Conservation (phyloP, 2,888 invertebrate genomes). For the Ceratothoa steindachneri region DNA sequence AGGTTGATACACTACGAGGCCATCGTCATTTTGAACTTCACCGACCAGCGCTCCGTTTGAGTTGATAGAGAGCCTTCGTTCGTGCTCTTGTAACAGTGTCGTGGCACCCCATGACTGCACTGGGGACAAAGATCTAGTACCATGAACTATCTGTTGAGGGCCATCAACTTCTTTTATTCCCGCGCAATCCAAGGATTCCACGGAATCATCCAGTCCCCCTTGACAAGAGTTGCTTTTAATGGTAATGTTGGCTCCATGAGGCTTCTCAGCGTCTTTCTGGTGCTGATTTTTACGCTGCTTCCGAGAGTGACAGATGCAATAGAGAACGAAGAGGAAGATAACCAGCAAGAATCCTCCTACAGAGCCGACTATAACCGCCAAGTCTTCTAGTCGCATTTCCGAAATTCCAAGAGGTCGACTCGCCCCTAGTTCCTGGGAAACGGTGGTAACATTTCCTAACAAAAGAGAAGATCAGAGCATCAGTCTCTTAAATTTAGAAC, state of each 20-base stretch:
- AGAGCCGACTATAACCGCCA: conserved; percentile 38
- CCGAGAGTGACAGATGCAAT: conserved; percentile 36
- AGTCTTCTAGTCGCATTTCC: conserved; percentile 33
- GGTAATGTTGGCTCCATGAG: conserved; percentile 26
- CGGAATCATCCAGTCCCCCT: conserved; percentile 24
- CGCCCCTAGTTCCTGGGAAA: conserved; percentile 41
- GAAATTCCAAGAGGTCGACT: conserved; percentile 30
- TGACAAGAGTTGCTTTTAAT: conserved; percentile 33
- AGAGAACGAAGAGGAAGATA: conserved; percentile 26
- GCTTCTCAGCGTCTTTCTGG: conserved; percentile 29
- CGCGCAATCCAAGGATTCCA: conserved; percentile 21
- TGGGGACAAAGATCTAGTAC: conserved; percentile 33
- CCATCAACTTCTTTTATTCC: conserved; percentile 34
- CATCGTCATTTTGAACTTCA: conserved; percentile 18
- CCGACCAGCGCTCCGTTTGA: conserved; percentile 13
- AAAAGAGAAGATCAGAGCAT: no score
- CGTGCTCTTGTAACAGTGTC: conserved; percentile 41
- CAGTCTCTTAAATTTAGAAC: no score
- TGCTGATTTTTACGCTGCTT: conserved; percentile 25
- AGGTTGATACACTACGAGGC: conserved; percentile 23
- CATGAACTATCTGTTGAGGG: neutral
- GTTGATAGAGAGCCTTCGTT: conserved; percentile 35
- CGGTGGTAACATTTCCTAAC: conserved; percentile 20
- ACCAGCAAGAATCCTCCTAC: conserved; percentile 36
- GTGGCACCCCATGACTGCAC: conserved; percentile 47